These are phyloP conservation scores for Vanacampus margaritifer DNA, from an alignment of 2,113 vertebrate species.

Conservation along the genomic window DNA sequence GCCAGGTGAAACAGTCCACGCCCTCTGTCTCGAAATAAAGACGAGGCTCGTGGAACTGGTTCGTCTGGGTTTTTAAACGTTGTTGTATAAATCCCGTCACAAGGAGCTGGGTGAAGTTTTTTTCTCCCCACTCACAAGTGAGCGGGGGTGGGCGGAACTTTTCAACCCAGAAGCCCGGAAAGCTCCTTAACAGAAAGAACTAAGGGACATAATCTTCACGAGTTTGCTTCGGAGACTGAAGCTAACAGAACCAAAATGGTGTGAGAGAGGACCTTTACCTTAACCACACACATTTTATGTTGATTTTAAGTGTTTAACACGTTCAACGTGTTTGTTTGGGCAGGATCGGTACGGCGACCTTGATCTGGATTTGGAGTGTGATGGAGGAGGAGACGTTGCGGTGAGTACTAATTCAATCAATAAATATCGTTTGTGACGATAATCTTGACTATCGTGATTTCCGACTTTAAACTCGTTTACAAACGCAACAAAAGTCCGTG, in stretches of 20 bases:
- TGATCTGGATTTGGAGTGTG: constrained; percentile 54
- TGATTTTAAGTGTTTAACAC: not conserved
- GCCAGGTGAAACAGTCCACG: constrained; percentile 20
- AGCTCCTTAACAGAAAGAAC: not conserved
- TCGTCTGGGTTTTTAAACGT: not conserved
- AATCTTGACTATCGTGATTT: too few species aligned
- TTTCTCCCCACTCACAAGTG: not conserved
- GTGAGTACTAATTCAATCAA: constrained; percentile 25
- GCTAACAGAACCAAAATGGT: not conserved
- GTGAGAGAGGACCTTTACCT: not conserved
- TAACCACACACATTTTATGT: not conserved
- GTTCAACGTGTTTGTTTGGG: constrained; percentile 12
- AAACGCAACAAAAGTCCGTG: not conserved
- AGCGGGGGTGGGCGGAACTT: not conserved
- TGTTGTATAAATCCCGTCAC: not conserved
- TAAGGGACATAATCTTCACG: not conserved
- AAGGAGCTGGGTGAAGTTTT: not conserved
- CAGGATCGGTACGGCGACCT: constrained; percentile 50
- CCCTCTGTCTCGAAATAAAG: constrained; percentile 1
- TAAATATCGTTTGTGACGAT: not conserved
- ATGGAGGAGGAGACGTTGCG: constrained; percentile 28
- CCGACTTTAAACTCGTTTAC: not conserved
- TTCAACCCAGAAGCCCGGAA: not conserved
- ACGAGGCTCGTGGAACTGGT: not conserved
- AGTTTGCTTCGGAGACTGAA: not conserved